phyloP scores from a whole-genome alignment of 2,113 vertebrate species.

The Muntiacus muntjak region DNA sequence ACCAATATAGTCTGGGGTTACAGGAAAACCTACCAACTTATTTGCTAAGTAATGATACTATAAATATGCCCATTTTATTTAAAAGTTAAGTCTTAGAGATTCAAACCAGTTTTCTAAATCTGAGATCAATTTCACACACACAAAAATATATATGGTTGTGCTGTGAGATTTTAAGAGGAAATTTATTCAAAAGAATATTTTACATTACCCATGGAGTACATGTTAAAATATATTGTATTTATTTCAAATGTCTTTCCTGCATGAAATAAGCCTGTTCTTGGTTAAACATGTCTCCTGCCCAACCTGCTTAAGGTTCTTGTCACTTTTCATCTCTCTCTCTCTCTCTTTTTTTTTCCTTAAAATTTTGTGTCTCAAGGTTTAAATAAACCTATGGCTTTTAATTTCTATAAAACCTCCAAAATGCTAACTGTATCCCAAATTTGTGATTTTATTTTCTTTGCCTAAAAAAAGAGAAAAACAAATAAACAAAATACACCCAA shows the following conservation, averaged over 20 bases:
- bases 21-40: neutral
- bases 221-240: neutral
- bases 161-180: neutral
- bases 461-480: neutral
- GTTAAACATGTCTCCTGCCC: neutral
- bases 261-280: neutral
- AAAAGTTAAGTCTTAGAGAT: neutral
- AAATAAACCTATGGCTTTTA: neutral
- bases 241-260: neutral
- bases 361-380: neutral
- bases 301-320: neutral
- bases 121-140: conserved; percentile 2
- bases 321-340: neutral
- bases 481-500: neutral
- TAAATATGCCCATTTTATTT: conserved; percentile 15
- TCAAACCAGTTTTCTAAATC: neutral
- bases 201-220: neutral
- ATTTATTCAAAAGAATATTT: neutral
- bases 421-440: neutral
- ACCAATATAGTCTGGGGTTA: neutral
- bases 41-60: neutral
- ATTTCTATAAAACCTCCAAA: neutral
- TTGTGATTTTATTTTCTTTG: neutral
- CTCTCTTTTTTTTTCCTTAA: neutral
- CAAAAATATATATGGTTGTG: neutral